A percentile compares a stretch with the other conserved stretches of the same genome.
Conservation (phyloP, 2,888 invertebrate genomes). For the Gerris lacustris region DNA sequence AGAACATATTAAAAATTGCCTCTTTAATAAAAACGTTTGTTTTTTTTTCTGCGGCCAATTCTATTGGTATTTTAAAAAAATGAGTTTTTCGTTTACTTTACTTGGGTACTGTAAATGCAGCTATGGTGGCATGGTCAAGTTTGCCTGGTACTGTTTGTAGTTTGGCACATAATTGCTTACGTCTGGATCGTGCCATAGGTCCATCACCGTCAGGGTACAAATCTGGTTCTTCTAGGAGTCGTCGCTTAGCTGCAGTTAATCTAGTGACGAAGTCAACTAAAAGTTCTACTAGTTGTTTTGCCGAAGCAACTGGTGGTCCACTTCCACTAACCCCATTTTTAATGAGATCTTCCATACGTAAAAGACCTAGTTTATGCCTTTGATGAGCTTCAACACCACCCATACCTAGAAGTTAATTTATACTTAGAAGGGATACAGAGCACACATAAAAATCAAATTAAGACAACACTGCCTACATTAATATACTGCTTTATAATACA, state of each 20-base stretch:
- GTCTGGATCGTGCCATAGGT: constrained; percentile 52
- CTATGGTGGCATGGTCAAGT: constrained; percentile 74
- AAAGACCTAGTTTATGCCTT: constrained; percentile 58
- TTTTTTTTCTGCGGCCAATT: too few relatives aligned
- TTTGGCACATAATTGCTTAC: constrained; percentile 59
- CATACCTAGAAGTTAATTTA: constrained; percentile 35
- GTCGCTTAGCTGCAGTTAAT: constrained; percentile 68
- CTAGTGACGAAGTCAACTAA: constrained; percentile 61
- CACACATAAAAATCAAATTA: too few relatives aligned
- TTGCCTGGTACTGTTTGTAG: constrained; percentile 71
- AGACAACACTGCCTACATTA: too few relatives aligned
- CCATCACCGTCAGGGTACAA: constrained; percentile 48
- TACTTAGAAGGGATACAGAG: not conserved
- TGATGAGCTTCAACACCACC: constrained; percentile 61
- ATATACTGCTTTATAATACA: too few relatives aligned
- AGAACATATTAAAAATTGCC: too few relatives aligned
- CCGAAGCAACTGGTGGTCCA: constrained; percentile 48
- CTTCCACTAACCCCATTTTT: constrained; percentile 52
- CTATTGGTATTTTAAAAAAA: too few relatives aligned
- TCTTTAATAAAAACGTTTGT: too few relatives aligned
- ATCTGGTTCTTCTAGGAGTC: constrained; percentile 68
- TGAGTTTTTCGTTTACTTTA: not conserved
- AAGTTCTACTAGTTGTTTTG: constrained; percentile 55
- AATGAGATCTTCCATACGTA: constrained; percentile 62
- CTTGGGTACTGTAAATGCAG: constrained; percentile 62